Conservation (phyloP, 2,888 invertebrate genomes). For the Dynastes hyllus region DNA sequence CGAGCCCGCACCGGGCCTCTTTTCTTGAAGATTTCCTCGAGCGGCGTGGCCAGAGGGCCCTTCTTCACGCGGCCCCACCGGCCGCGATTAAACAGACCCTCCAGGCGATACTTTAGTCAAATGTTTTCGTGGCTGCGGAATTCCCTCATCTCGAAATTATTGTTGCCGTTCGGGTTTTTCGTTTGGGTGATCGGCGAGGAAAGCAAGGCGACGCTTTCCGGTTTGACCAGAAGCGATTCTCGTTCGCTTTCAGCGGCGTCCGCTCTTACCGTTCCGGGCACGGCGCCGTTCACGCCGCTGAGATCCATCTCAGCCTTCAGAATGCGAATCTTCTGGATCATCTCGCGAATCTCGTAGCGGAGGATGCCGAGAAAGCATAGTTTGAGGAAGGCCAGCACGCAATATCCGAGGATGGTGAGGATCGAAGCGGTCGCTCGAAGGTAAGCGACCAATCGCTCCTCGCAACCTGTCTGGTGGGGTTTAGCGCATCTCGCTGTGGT, state of each 20-base stretch:
- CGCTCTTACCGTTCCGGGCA: conserved; percentile 71
- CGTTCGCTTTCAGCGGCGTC: conserved; percentile 74
- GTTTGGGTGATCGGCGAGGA: conserved; percentile 67
- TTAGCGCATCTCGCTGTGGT: conserved; percentile 63
- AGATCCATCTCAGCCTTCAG: conserved; percentile 79
- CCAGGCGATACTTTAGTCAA: conserved; percentile 85
- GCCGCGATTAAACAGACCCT: conserved; percentile 79
- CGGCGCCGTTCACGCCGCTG: conserved; percentile 75
- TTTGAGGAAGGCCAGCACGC: conserved; percentile 91
- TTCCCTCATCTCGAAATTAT: conserved; percentile 87
- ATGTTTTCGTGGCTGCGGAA: conserved; percentile 76
- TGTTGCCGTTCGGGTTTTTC: conserved; percentile 83
- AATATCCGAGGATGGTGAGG: conserved; percentile 83
- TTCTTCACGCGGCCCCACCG: conserved; percentile 71
- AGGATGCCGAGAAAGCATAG: conserved; percentile 91
- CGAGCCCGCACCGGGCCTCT: conserved; percentile 62
- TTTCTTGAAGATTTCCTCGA: conserved; percentile 70
- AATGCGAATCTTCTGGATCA: conserved; percentile 92
- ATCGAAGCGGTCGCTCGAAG: conserved; percentile 86
- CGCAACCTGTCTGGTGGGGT: conserved; percentile 77
- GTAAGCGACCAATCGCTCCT: conserved; percentile 83
- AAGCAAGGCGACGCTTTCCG: conserved; percentile 71
- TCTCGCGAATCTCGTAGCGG: conserved; percentile 90
- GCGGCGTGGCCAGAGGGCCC: conserved; percentile 71
- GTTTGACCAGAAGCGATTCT: conserved; percentile 75